Evolutionary conservation across 2,888 invertebrate genomes (phyloP), one percentile per base, ranked within the genome.

Genomic region (Conchocele bisecta): DNA sequence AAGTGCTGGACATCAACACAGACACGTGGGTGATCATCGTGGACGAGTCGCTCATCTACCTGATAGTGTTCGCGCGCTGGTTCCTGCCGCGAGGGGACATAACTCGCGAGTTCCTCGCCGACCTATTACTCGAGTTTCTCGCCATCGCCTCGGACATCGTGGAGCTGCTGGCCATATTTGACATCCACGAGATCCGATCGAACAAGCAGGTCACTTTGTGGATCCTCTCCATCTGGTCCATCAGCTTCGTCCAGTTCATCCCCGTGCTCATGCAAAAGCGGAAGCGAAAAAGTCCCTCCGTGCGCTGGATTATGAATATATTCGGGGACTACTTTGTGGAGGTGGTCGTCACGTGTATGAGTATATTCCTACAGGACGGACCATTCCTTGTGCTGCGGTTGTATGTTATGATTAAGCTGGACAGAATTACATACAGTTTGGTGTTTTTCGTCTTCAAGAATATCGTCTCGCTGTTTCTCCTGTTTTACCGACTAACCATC

Each of bases 341-440:
- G 37, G 53, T 79, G n/a, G 66, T 67, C 1, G 67, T 66, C 11
- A 70, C 73, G 9, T 61, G 63, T n/a, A 79, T 77, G 68, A 77
- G 78, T 31, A 69, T 85, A 26, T 71, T 81, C 39, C 72, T 85
- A 7, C 85, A 86, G 77, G 86, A 86, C 54, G 82, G 80, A 6
- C 86, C 86, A 5, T 86, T 86, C 65, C 74, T 86, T 24, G 80
- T 69, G 2, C 44, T 86, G 15, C 84, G 91, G 0, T 93, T 97
- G 1, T 93, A 96, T 37, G 94, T 97, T 50, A 97, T 97, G 69
- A 93, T 95, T 3, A 95, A 96, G 85, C 96, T 96, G 90, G 94
- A 94, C n/a, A 65, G 88, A 2, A 51, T 87, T 13, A 88, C 83
- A 33, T 87, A 89, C 81, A 83, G 87, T 64, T 74, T 88, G 58